These are phyloP conservation scores for Drosophila longiperda DNA, from an alignment of 2,888 invertebrate genomes.

Conservation along the genomic window DNA sequence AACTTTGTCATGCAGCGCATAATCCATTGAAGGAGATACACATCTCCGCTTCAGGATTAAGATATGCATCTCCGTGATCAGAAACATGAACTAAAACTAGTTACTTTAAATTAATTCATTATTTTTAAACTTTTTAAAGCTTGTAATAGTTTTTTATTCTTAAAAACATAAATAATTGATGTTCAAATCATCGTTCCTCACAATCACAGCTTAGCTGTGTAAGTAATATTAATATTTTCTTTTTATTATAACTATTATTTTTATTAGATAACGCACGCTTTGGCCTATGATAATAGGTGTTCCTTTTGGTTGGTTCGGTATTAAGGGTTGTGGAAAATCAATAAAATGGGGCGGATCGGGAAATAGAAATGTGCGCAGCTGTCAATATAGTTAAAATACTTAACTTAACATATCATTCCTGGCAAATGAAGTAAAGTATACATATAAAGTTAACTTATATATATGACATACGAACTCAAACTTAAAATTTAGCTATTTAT, in stretches of 20 bases:
- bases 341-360: constrained; percentile 69
- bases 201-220: not conserved
- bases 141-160: not conserved
- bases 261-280: not conserved
- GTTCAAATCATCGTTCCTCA: not conserved
- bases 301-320: not conserved
- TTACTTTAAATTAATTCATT: no score
- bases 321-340: constrained; percentile 55
- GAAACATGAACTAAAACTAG: not conserved
- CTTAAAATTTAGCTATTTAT: not conserved
- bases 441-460: not conserved
- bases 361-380: constrained; percentile 69
- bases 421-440: not conserved
- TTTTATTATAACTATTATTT: not conserved
- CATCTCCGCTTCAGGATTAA: not conserved
- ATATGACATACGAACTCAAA: not conserved
- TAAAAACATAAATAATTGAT: not conserved
- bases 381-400: constrained; percentile 15
- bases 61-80: not conserved
- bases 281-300: not conserved
- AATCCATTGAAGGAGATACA: not conserved
- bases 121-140: not conserved
- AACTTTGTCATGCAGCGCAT: not conserved
- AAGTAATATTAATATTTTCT: not conserved
- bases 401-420: not conserved